Conservation (phyloP, 1,140 invertebrate species). For the Pogonomyrmex barbatus region DNA sequence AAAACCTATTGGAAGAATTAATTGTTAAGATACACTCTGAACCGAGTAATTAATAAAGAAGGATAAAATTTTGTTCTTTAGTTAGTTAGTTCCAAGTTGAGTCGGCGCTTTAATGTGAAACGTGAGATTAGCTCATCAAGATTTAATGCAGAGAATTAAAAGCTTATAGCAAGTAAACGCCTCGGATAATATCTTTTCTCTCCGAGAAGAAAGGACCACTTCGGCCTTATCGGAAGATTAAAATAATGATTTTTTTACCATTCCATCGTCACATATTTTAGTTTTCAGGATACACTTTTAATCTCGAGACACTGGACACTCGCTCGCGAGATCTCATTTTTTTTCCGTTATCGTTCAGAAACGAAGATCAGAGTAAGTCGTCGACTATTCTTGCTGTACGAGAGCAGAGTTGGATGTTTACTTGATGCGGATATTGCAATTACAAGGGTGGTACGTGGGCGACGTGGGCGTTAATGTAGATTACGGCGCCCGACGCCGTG, state of each 20-base stretch:
- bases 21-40: background rate
- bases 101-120: constrained; percentile 7
- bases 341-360: background rate
- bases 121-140: constrained; percentile 18
- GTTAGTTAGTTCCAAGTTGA: constrained; percentile 21
- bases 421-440: constrained; percentile 26
- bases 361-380: background rate
- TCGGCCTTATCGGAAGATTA: background rate
- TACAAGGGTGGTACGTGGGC: constrained; percentile 23
- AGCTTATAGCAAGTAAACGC: constrained; percentile 11
- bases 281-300: background rate
- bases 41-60: constrained; percentile 21
- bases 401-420: constrained; percentile 36
- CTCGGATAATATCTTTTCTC: background rate
- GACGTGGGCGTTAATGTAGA: constrained; percentile 18
- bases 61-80: constrained; percentile 25
- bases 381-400: constrained; percentile 22
- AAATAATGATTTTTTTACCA: background rate
- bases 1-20: background rate
- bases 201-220: background rate
- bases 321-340: background rate
- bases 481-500: background rate
- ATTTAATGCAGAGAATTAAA: constrained; percentile 35
- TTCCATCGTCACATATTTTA: background rate
- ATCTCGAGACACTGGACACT: background rate